Conservation (phyloP, 2,888 invertebrate species). For the Acleris laterana region DNA sequence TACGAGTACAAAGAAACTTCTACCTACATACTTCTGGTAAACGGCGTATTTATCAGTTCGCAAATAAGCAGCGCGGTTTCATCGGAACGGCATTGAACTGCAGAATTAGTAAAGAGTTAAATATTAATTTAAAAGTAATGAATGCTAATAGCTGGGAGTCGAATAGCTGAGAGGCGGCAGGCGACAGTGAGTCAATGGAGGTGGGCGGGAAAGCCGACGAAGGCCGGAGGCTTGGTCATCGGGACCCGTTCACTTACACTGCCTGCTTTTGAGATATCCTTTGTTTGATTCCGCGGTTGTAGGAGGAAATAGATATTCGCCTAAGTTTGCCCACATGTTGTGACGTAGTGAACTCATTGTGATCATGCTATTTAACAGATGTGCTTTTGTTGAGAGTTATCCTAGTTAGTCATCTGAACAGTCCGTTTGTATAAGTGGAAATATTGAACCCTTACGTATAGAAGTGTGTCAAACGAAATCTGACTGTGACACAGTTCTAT, state of each 20-base stretch:
- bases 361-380: neutral
- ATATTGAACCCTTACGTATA: no score
- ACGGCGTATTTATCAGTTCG: neutral
- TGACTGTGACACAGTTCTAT: no score
- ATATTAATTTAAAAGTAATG: slow-evolving; percentile 63
- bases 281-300: neutral
- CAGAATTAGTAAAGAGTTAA: slow-evolving; percentile 53
- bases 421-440: no score
- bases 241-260: slow-evolving; percentile 49
- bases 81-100: slow-evolving; percentile 26
- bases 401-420: no score
- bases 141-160: slow-evolving; percentile 63
- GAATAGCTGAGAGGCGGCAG: slow-evolving; percentile 54
- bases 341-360: neutral
- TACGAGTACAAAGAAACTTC: neutral
- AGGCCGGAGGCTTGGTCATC: slow-evolving; percentile 72
- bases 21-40: slow-evolving; percentile 5
- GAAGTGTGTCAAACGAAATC: no score
- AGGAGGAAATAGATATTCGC: neutral
- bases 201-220: slow-evolving; percentile 70
- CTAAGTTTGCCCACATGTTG: neutral
- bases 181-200: slow-evolving; percentile 70
- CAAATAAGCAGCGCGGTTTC: slow-evolving; percentile 6
- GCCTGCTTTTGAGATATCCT: slow-evolving; percentile 10
- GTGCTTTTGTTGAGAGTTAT: neutral